Evolutionary conservation across 2,797 vertebrate genomes (phyloP).

Genomic region (Bucorvus abyssinicus): DNA sequence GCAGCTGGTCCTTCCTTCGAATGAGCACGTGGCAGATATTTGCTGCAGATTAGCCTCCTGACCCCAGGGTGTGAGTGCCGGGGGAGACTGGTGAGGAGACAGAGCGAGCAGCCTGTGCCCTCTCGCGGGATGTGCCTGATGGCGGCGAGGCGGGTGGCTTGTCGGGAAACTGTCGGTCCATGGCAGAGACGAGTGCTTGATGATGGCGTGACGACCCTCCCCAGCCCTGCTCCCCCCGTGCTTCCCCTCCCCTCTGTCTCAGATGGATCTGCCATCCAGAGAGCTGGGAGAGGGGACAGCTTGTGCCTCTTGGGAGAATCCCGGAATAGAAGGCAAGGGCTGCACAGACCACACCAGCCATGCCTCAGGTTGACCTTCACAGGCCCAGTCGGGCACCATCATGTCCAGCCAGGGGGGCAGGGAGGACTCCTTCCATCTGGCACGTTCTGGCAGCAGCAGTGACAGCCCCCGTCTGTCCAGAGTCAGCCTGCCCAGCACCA

Average conservation of each 20-base stretch:
- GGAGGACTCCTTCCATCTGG: not conserved
- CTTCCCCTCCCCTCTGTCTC: not conserved
- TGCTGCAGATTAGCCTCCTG: conserved; percentile 38
- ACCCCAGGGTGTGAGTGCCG: conserved; percentile 4
- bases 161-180: accelerated
- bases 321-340: not conserved
- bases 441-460: not conserved
- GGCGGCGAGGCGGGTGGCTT: not conserved
- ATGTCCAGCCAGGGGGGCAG: not conserved
- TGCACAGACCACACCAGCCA: not conserved
- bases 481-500: not conserved
- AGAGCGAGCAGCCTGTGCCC: not conserved
- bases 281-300: not conserved
- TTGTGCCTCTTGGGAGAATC: not conserved
- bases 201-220: accelerated
- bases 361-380: not conserved
- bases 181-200: accelerated
- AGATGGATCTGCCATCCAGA: not conserved
- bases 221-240: not conserved
- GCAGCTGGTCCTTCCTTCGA: not conserved
- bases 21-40: not conserved
- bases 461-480: not conserved
- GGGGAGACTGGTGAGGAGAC: not conserved
- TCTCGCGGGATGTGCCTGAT: not conserved
- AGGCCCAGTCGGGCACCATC: not conserved